phyloP scores from a whole-genome alignment of 2,113 vertebrate species.

The Irena cyanogastra region DNA sequence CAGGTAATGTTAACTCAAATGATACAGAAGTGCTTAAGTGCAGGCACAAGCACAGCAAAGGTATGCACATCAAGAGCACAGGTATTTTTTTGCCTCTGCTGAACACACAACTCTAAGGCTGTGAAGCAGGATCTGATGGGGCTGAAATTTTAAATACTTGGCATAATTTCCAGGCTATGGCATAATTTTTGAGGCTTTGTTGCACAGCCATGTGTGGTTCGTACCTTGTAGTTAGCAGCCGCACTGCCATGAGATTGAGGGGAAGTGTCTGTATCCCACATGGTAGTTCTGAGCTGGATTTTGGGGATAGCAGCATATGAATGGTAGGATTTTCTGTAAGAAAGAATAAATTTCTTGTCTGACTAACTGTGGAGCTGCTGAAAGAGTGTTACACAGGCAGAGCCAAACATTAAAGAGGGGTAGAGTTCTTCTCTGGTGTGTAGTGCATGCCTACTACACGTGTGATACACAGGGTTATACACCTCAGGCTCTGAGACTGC shows the following conservation, averaged over 20 bases:
- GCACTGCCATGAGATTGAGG: fast-evolving
- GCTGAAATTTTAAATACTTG: background rate
- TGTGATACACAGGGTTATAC: background rate
- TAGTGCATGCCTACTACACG: background rate
- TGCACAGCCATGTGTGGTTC: background rate
- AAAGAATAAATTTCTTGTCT: background rate
- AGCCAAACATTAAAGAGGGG: background rate
- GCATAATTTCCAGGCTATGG: background rate
- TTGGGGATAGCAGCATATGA: background rate
- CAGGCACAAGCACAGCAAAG: background rate
- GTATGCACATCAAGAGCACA: background rate
- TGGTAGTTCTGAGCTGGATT: background rate
- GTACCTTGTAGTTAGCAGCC: background rate
- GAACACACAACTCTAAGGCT: background rate
- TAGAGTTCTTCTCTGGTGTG: background rate
- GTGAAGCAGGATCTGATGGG: background rate
- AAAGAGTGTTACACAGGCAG: background rate
- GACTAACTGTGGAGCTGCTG: background rate
- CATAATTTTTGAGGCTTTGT: background rate
- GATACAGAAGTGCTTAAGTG: background rate
- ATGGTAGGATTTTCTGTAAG: background rate
- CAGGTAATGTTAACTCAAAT: background rate
- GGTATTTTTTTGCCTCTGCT: background rate
- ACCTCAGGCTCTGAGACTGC: background rate
- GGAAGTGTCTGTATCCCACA: background rate